Conservation (phyloP, 1,140 invertebrate genomes). For the Centruroides sculpturatus region DNA sequence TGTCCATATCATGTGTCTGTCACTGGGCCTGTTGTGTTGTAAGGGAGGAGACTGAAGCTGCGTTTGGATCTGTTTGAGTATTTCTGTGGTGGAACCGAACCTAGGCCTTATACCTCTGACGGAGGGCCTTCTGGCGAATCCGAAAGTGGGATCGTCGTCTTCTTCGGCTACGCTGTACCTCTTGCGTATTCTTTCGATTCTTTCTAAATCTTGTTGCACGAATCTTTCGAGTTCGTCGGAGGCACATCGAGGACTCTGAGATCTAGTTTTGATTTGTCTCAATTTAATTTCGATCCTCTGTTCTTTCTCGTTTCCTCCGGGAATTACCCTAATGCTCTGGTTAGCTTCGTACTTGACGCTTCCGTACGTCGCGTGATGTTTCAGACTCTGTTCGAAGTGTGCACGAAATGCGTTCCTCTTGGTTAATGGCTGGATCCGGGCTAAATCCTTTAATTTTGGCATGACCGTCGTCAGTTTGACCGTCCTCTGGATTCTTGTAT, state of each 20-base stretch:
- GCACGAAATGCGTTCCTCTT: not conserved
- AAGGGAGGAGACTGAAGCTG: slow-evolving; percentile 26
- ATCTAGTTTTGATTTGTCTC: not conserved
- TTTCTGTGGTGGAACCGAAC: slow-evolving; percentile 61
- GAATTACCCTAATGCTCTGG: not conserved
- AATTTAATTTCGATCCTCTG: not conserved
- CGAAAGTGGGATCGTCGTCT: slow-evolving; percentile 64
- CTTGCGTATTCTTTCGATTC: slow-evolving; percentile 63
- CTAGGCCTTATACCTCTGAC: slow-evolving; percentile 57
- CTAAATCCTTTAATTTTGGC: not conserved
- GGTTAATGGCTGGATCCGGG: not conserved
- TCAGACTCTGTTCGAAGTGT: not conserved
- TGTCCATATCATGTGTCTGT: not conserved
- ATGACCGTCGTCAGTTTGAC: not conserved
- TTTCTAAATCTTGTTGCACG: slow-evolving; percentile 60
- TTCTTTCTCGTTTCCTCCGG: not conserved
- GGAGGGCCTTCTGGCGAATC: slow-evolving; percentile 69
- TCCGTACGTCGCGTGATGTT: too few species aligned
- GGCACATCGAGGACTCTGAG: not conserved
- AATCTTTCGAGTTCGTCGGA: slow-evolving; percentile 62
- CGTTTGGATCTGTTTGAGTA: slow-evolving; percentile 60
- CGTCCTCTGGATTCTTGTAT: not conserved
- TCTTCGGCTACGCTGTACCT: slow-evolving; percentile 40
- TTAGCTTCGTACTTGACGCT: not conserved
- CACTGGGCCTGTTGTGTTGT: not conserved